Base-by-base conservation (phyloP, 2,888 invertebrate genomes). In the Amphipoea lucens region DNA sequence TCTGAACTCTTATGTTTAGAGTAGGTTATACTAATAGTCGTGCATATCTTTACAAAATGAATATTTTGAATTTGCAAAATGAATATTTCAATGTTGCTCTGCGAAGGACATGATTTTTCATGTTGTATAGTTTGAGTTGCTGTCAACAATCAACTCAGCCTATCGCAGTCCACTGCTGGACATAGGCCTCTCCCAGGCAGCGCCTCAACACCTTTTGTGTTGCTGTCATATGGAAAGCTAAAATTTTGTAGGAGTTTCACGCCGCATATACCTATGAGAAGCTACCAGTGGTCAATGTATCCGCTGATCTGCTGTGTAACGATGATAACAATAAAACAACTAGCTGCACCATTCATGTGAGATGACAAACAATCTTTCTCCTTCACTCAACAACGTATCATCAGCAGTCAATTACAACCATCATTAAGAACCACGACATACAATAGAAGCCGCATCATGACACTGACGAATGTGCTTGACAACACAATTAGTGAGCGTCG, bases 381-480 rank as follows among this genome's bases (percentile, higher is more conserved):
- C 23, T 66, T 45, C 45, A 60, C 40, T 12, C 14, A 60, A 76
- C 42, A 20, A 60, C 12, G 51, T 73, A 54, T 68, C 68, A 84
- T 76, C 66, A 66, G 17, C 72, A 40, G 65, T 23, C 71, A 84
- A 80, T 85, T 76, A 84, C 63, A 29, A 23, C 14, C 60, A 63
- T 42, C 36, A 81, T 62, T 62, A 69, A 57, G 23, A 63, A 65
- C 2, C 36, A 72, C 29, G 62, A 67, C 63, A 60, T 23, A 79
- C 40, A 68, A 65, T 76, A 74, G 70, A 76, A 66, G 67, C 48
- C 29, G 36, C 40, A 66, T 73, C n/a, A 60, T 67, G 75, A 68
- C 67, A 77, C 77, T 73, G 77, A 81, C 60, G 72, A 74, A 84
- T 87, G 75, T 73, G 17, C 66, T 57, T 54, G 85, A 87, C 81